A percentile compares a stretch with the other conserved stretches of the same genome.
Evolutionary conservation across 1,140 invertebrate species (phyloP).

Genomic region (Aphelenchoides fujianensis): DNA sequence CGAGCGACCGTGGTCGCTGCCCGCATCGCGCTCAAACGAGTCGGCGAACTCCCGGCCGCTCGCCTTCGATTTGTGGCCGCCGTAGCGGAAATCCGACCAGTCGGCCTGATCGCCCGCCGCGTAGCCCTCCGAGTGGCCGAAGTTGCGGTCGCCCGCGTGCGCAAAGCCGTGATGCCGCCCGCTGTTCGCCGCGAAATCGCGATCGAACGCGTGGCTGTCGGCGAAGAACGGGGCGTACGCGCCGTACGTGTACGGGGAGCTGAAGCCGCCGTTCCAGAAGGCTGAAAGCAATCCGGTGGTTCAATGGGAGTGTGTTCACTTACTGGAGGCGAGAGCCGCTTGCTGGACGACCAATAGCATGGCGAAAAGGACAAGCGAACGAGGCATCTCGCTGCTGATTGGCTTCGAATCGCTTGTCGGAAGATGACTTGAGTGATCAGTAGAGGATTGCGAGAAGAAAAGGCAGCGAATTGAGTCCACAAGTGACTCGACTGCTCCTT

Average conservation of each 20-base stretch:
- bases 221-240: background rate
- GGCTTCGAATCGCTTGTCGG: too few species aligned
- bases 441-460: too few species aligned
- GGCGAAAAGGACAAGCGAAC: too few species aligned
- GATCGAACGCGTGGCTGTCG: background rate
- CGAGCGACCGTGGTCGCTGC: conserved; percentile 15
- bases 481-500: too few species aligned
- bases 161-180: background rate
- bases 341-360: too few species aligned
- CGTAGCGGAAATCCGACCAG: conserved; percentile 42
- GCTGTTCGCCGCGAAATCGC: background rate
- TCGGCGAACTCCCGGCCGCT: conserved; percentile 32
- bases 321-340: too few species aligned
- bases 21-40: conserved; percentile 28
- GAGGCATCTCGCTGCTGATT: too few species aligned
- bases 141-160: background rate
- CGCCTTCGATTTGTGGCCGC: conserved; percentile 35
- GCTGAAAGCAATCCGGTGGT: too few species aligned
- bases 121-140: conserved; percentile 29
- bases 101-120: conserved; percentile 36
- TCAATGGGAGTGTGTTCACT: too few species aligned
- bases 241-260: background rate
- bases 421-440: too few species aligned
- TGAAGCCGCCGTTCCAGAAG: background rate
- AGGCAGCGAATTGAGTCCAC: too few species aligned